Evolutionary conservation across 2,888 invertebrate genomes (phyloP).

Genomic region (Caenorhabditis becei): DNA sequence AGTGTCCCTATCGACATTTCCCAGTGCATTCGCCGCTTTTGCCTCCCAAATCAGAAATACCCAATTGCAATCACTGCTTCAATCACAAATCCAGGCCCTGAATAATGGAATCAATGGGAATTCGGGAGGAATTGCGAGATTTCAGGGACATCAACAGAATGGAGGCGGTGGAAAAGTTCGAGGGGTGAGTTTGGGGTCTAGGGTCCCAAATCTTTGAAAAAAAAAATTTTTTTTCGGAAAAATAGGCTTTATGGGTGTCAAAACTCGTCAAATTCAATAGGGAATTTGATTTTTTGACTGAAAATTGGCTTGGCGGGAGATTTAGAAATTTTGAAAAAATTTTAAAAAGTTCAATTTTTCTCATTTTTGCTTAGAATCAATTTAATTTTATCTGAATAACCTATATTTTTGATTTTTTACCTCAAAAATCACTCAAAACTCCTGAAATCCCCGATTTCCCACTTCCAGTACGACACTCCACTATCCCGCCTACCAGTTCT

Average conservation of each 20-base stretch:
- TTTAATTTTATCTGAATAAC: no score
- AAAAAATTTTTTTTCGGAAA: not conserved
- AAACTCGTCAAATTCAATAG: not conserved
- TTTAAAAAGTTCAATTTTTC: no score
- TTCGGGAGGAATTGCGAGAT: no score
- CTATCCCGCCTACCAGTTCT: no score
- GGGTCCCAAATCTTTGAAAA: not conserved
- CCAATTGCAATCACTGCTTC: constrained; percentile 67
- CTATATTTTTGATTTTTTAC: no score
- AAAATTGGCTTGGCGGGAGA: not conserved
- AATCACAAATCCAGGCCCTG: constrained; percentile 64
- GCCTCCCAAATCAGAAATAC: constrained; percentile 64
- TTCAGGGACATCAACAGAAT: constrained; percentile 29
- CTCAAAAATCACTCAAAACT: no score
- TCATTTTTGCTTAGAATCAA: no score
- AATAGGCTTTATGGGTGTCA: not conserved
- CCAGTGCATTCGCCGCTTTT: constrained; percentile 69
- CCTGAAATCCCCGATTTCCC: no score
- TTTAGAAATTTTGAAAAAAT: no score
- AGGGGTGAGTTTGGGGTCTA: constrained; percentile 25
- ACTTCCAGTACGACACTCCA: no score
- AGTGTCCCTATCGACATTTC: constrained; percentile 59
- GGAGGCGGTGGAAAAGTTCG: constrained; percentile 36
- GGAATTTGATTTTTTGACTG: not conserved
- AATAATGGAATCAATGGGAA: constrained; percentile 30